Percentiles rank a stretch among this genome's conserved stretches.
Evolutionary conservation across 1,140 invertebrate genomes (phyloP).

Genomic region (Acyrthosiphon pisum): DNA sequence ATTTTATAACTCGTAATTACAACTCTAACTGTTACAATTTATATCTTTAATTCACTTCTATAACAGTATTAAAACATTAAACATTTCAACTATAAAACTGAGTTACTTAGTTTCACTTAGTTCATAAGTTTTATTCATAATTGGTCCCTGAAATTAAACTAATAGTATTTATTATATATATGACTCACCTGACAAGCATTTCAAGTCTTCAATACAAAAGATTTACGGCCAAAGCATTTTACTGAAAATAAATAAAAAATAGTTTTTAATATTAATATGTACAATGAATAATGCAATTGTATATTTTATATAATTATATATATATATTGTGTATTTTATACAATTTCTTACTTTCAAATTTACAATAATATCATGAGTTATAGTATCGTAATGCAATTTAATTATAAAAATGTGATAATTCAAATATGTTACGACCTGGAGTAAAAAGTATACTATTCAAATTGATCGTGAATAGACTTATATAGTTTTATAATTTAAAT

Average conservation of each 20-base stretch:
- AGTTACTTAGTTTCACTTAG: not conserved
- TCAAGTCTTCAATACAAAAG: not conserved
- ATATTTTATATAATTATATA: not conserved
- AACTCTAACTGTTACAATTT: not conserved
- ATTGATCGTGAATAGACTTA: not conserved
- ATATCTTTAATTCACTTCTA: not conserved
- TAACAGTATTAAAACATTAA: not conserved
- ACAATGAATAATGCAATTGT: not conserved
- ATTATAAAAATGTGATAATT: not conserved
- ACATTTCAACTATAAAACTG: not conserved
- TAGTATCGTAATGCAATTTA: not conserved
- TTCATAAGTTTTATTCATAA: not conserved
- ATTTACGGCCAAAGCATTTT: not conserved
- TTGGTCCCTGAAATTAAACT: not conserved
- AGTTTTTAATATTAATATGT: not conserved
- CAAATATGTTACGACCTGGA: not conserved
- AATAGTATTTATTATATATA: not conserved
- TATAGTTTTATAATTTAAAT: not conserved
- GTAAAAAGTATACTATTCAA: not conserved
- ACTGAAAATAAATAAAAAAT: not conserved
- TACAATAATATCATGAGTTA: not conserved
- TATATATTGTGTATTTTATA: too few relatives aligned
- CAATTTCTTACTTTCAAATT: not conserved
- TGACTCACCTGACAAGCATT: not conserved
- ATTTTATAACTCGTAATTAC: not conserved